Evolutionary conservation across 2,888 invertebrate genomes (phyloP), one percentile per base, ranked within the genome.

Genomic region (Chesias legatella): DNA sequence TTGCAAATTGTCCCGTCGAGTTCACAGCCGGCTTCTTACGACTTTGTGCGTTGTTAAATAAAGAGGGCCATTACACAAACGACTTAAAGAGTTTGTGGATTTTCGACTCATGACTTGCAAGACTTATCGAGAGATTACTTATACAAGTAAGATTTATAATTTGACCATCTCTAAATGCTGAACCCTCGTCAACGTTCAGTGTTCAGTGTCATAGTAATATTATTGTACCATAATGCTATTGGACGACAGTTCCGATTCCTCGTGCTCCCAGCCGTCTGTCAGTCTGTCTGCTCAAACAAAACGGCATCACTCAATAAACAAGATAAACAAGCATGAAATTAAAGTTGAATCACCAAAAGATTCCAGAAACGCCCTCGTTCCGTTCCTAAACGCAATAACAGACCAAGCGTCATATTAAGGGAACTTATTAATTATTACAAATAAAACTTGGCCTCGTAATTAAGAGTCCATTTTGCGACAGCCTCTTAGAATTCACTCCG

Each of bases 381-480:
- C 20, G 3, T 6, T 20, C 28, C 8, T 7, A 39, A 56, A 54
- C 42, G 46, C 42, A 61, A 58, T 56, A 61, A 56, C 50, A 60
- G 52, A 57, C 42, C 29, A 44, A 56, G 53, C 43, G 33, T 49
- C 26, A 43, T 58, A 61, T 56, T 60, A 61, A 65, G 59, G 53
- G 56, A 68, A 76, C 66, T 69, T 74, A 82, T 79, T 83, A 81
- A 82, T 82, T 78, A 82, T 81, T 73, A 71, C 77, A 78, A 79
- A 83, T 79, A 78, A 77, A 79, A 80, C 67, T 68, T 67, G 60
- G 70, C 58, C 65, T 53, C 67, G 75, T 81, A 86, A 86, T 86
- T 85, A 86, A 84, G 80, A 78, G 80, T 79, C 75, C 79, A 81
- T 86, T 85, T 83, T 75, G 79, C 67, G 77, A 79, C 77, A 77